Base-by-base conservation (phyloP, 2,797 vertebrate genomes). In the Trachurus trachurus region DNA sequence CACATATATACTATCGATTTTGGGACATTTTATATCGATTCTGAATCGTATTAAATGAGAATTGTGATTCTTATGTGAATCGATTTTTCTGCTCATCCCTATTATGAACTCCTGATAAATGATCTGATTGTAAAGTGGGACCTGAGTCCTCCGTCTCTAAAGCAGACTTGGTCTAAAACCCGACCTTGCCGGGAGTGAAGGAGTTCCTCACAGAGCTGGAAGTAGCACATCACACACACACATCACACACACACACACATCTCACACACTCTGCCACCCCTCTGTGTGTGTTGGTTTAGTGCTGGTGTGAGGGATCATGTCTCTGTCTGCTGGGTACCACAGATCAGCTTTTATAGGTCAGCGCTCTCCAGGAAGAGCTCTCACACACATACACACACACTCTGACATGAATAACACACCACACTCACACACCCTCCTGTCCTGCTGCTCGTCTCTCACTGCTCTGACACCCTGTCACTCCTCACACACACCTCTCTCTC, bases 341-440 rank as follows among this genome's bases (percentile, higher is more conserved):
- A 62, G 57, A 80, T 87, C 88, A 80, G 82, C 64, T 83, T 90
- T 90, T 88, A 81, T 86, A 89, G 90, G 87, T 88, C 84, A 88
- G 11, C 12, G 5, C 81, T 87, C 69, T 79, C 74, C 37, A 70
- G 76, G 76, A 83, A 22, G 65, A 80, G 52, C 58, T 71, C 73
- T 64, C 61, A 56, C 67, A 54, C 75, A 69, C 71, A 75, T 31
- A 66, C 61, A 56, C 67, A 54, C 75, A 69, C 71, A 75, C 40
- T 34, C 64, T 39, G 29, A 16, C 57, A 31, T 9, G 21, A 72
- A 60, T 44, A 10, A 52, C 17, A 8, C n/a, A 21, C 19, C 29
- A 26, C 26, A 44, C 68, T 42, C 45, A 73, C 78, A 31, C 16
- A 26, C 34, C 31, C 70, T 66, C 57, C 44, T 29, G 67, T 74